Evolutionary conservation across 2,888 invertebrate genomes (phyloP).

Genomic region (Stictocephala bisonia): DNA sequence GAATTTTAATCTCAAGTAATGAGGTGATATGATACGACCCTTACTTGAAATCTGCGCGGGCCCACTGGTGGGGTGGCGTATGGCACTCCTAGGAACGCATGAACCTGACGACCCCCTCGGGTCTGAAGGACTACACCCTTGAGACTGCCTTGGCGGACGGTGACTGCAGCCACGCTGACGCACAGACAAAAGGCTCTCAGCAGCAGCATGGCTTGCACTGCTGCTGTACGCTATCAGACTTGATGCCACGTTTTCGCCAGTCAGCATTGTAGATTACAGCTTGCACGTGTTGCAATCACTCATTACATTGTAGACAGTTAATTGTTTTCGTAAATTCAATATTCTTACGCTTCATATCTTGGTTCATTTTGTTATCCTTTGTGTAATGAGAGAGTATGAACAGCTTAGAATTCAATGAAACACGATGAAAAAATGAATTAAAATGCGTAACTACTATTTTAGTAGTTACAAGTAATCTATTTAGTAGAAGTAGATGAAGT

Average conservation of each 20-base stretch:
- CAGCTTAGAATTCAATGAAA: no score
- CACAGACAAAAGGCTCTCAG: neutral
- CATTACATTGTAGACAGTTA: slow-evolving; percentile 1
- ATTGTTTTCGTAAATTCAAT: neutral
- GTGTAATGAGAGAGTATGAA: no score
- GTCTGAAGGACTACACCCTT: neutral
- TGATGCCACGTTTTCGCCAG: neutral
- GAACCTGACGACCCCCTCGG: neutral
- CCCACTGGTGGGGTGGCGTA: slow-evolving; percentile 11
- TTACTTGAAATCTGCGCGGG: neutral
- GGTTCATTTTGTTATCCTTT: neutral
- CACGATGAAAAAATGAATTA: no score
- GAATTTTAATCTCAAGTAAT: no score
- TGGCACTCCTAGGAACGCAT: neutral
- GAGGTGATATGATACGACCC: neutral
- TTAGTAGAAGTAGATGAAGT: no score
- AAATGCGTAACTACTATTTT: no score
- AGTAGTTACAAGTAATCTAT: no score
- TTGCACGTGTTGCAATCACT: no score
- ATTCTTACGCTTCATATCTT: neutral
- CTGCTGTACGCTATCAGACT: neutral
- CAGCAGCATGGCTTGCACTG: neutral
- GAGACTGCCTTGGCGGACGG: slow-evolving; percentile 11
- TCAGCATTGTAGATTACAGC: no score
- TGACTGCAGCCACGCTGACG: neutral